Percentiles rank a stretch among this genome's conserved stretches.
Evolutionary conservation across 2,113 vertebrate species (phyloP).

Genomic region (Hiodon alosoides): DNA sequence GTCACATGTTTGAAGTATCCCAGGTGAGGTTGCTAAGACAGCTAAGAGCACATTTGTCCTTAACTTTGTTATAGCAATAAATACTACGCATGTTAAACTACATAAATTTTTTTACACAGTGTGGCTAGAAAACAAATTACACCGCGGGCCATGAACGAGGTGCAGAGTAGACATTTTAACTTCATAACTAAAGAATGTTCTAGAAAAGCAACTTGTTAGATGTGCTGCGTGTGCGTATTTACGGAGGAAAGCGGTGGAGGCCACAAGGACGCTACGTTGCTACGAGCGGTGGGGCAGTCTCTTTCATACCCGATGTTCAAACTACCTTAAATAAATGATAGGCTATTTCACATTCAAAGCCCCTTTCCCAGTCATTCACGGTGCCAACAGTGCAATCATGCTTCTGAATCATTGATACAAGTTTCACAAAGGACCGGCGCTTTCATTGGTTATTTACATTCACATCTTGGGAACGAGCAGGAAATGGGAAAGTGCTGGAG

Average conservation of each 20-base stretch:
- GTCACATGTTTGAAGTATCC: not conserved
- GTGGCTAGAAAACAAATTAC: too few relatives aligned
- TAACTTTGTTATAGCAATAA: not conserved
- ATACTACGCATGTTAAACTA: too few relatives aligned
- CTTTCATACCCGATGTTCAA: not conserved
- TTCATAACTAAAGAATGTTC: too few relatives aligned
- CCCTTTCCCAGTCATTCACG: not conserved
- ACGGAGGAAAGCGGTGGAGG: too few relatives aligned
- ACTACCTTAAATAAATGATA: slow-evolving; percentile 10
- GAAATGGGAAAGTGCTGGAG: not conserved
- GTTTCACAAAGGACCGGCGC: not conserved
- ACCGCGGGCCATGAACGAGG: too few relatives aligned
- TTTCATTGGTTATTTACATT: slow-evolving; percentile 1
- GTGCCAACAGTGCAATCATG: slow-evolving; percentile 14
- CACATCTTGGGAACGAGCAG: not conserved
- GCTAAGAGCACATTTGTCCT: not conserved
- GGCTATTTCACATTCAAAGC: not conserved
- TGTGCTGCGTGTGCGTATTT: too few relatives aligned
- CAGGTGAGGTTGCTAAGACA: not conserved
- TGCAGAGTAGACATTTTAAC: too few relatives aligned
- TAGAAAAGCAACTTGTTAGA: too few relatives aligned
- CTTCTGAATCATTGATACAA: slow-evolving; percentile 13
- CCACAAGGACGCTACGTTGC: too few relatives aligned
- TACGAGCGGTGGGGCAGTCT: not conserved
- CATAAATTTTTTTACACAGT: too few relatives aligned